These are phyloP conservation scores for Rhinichthys klamathensis DNA, from an alignment of 2,113 vertebrate genomes.

Conservation along the genomic window DNA sequence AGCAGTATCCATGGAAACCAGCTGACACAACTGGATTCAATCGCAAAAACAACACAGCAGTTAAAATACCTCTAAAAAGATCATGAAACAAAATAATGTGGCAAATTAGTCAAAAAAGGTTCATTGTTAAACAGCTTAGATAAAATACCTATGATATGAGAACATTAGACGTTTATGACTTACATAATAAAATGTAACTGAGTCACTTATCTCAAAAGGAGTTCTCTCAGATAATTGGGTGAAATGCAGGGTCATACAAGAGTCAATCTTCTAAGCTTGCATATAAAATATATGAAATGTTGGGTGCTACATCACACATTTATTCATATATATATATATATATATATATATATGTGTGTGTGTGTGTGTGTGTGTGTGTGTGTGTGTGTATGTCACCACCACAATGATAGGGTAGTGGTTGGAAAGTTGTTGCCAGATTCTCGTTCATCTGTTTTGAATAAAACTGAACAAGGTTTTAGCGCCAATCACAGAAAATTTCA, in stretches of 20 bases:
- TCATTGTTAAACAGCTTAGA: background rate
- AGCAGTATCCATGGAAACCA: slow-evolving; percentile 61
- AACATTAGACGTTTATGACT: background rate
- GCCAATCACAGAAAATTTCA: no score
- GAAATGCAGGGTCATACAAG: background rate
- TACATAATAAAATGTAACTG: background rate
- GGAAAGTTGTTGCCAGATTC: no score
- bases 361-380: no score
- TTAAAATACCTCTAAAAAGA: slow-evolving; percentile 10
- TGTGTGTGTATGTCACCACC: no score
- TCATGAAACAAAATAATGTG: slow-evolving; percentile 12
- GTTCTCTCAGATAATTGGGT: background rate
- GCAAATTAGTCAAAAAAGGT: background rate
- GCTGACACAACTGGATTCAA: slow-evolving; percentile 47
- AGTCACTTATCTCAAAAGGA: slow-evolving; percentile 5
- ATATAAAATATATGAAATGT: no score
- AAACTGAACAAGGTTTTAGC: no score
- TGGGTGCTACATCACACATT: no score
- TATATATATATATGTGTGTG: no score
- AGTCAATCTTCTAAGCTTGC: background rate
- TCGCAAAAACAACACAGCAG: slow-evolving; percentile 38
- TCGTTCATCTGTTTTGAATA: no score
- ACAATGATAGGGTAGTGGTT: no score
- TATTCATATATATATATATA: no score
- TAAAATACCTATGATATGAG: background rate